These are phyloP conservation scores for Drosophila villosipedis DNA, from an alignment of 2,888 invertebrate genomes.

Conservation along the genomic window DNA sequence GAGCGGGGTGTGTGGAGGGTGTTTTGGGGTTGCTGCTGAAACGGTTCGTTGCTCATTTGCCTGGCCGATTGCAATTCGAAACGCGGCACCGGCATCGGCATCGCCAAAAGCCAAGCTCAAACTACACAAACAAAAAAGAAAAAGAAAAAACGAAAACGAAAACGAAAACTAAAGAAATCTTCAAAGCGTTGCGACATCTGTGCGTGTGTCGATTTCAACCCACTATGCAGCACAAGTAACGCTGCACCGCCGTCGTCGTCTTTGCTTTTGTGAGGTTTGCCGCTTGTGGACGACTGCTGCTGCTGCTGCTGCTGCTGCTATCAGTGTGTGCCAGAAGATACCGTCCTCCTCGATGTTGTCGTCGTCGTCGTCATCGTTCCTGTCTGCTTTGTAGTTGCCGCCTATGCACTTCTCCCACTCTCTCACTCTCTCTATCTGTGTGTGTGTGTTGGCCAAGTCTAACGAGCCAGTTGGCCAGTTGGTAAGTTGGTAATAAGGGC, in stretches of 20 bases:
- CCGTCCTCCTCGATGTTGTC: conserved; percentile 57
- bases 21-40: conserved; percentile 15
- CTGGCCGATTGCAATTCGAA: conserved; percentile 73
- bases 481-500: conserved; percentile 53
- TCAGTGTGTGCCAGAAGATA: conserved; percentile 69
- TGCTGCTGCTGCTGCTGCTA: conserved; percentile 15
- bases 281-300: conserved; percentile 49
- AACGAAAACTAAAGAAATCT: conserved; percentile 20
- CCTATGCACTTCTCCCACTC: conserved; percentile 41
- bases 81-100: conserved; percentile 60
- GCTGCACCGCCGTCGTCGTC: conserved; percentile 9
- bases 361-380: conserved; percentile 41
- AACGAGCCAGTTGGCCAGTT: conserved; percentile 56
- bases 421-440: background rate
- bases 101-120: conserved; percentile 61
- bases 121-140: conserved; percentile 35
- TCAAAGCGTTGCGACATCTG: conserved; percentile 55
- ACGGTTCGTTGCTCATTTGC: conserved; percentile 70
- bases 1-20: conserved; percentile 12
- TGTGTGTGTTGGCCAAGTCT: conserved; percentile 39
- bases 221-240: conserved; percentile 46
- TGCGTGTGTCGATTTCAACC: conserved; percentile 67
- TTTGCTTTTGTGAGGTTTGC: conserved; percentile 63
- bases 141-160: conserved; percentile 3
- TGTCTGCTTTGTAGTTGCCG: conserved; percentile 72